Evolutionary conservation across 2,113 vertebrate species (phyloP).

Genomic region (Probosciger aterrimus): DNA sequence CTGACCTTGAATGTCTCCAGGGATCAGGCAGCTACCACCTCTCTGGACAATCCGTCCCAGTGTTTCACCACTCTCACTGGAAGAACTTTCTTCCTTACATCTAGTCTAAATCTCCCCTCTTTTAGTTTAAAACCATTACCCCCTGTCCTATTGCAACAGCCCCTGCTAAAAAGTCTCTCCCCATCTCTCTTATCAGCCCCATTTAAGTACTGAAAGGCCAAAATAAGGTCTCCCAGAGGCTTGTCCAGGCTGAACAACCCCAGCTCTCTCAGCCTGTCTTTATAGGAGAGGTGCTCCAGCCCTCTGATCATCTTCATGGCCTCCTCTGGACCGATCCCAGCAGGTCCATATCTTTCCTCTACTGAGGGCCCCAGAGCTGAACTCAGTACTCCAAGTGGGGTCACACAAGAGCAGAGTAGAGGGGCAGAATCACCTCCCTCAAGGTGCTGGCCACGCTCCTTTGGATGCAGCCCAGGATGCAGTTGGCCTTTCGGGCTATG

Average conservation of each 20-base stretch:
- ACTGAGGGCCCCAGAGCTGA: neutral
- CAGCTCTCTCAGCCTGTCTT: neutral
- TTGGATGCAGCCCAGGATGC: neutral
- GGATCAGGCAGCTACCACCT: neutral
- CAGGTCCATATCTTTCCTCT: neutral
- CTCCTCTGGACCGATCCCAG: neutral
- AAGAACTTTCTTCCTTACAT: neutral
- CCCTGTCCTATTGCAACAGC: neutral
- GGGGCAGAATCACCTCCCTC: neutral
- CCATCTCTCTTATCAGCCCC: neutral
- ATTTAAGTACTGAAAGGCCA: neutral
- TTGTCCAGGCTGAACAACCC: neutral
- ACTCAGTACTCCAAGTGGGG: neutral
- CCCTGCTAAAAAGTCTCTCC: neutral
- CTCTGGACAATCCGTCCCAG: neutral
- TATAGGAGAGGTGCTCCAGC: neutral
- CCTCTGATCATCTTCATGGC: neutral
- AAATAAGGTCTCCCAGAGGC: neutral
- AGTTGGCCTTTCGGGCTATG: neutral
- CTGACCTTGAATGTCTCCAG: neutral
- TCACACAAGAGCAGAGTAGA: neutral
- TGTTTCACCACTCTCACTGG: neutral
- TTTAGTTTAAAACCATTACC: neutral
- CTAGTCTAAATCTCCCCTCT: neutral
- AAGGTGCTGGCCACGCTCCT: accelerated